Evolutionary conservation across 2,888 invertebrate genomes (phyloP).

Genomic region (Timandra comae): DNA sequence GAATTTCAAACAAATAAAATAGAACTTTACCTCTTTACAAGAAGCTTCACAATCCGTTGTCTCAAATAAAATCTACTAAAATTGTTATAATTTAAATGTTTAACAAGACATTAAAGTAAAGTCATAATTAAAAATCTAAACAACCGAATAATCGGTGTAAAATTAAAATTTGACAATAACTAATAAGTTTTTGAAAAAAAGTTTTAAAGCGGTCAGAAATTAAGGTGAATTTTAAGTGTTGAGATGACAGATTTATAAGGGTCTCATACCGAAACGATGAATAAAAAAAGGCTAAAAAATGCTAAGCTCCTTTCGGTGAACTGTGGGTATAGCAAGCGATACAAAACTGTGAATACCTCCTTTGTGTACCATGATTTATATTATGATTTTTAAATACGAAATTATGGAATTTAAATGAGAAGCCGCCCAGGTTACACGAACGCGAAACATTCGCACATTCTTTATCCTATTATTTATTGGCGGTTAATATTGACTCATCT

Average conservation of each 20-base stretch:
- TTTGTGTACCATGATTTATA: slow-evolving; percentile 42
- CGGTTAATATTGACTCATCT: no score
- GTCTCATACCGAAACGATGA: slow-evolving; percentile 35
- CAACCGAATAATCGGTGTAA: no score
- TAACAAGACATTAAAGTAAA: no score
- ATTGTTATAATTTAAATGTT: no score
- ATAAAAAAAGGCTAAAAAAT: slow-evolving; percentile 34
- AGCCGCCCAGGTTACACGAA: no score
- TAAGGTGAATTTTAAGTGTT: slow-evolving; percentile 25
- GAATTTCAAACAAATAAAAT: no score
- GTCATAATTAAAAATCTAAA: no score
- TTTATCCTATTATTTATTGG: slow-evolving; percentile 42
- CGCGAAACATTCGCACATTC: slow-evolving; percentile 23
- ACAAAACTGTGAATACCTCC: slow-evolving; percentile 35
- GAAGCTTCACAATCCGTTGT: no score
- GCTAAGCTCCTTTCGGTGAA: slow-evolving; percentile 35
- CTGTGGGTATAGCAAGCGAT: slow-evolving; percentile 47
- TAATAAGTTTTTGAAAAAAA: background rate
- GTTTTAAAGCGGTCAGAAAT: background rate
- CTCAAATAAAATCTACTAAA: no score
- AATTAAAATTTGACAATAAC: no score
- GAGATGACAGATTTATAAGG: slow-evolving; percentile 60
- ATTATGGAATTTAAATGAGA: no score
- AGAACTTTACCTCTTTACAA: no score
- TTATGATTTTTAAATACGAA: slow-evolving; percentile 8